phyloP scores from a whole-genome alignment of 1,140 invertebrate genomes.

The Meloidogyne hapla region DNA sequence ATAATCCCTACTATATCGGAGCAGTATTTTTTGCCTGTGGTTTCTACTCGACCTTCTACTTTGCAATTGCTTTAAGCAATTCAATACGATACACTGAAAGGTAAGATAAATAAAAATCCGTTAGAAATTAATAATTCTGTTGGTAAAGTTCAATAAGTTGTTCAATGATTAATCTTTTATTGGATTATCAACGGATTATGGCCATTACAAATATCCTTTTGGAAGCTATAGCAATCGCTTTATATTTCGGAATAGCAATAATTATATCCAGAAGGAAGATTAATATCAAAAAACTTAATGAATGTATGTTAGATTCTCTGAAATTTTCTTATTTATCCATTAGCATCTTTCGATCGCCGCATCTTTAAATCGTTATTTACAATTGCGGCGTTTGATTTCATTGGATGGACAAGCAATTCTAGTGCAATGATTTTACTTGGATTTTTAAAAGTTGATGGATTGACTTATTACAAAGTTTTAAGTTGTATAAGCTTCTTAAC shows the following conservation, averaged over 20 bases:
- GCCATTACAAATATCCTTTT: slow-evolving; percentile 8
- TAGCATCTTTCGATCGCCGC: slow-evolving; percentile 6
- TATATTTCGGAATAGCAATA: slow-evolving; percentile 6
- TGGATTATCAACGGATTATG: neutral
- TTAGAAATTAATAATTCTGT: no score
- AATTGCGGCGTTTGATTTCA: slow-evolving; percentile 14
- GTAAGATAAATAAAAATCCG: no score
- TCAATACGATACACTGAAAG: neutral
- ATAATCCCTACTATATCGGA: neutral
- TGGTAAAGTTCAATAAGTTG: neutral
- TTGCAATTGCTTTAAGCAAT: neutral
- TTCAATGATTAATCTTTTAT: neutral
- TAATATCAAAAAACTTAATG: neutral
- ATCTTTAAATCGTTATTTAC: slow-evolving; percentile 24
- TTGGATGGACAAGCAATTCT: slow-evolving; percentile 27
- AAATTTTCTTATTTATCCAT: no score
- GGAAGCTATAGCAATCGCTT: neutral
- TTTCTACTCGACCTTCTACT: neutral
- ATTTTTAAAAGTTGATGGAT: neutral
- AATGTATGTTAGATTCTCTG: neutral
- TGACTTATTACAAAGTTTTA: slow-evolving; percentile 12
- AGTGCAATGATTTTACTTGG: slow-evolving; percentile 8
- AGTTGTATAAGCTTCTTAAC: slow-evolving; percentile 11
- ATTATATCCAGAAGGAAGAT: neutral
- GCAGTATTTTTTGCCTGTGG: neutral